Conservation (phyloP, 2,113 vertebrate species). For the Harpagus bidentatus region DNA sequence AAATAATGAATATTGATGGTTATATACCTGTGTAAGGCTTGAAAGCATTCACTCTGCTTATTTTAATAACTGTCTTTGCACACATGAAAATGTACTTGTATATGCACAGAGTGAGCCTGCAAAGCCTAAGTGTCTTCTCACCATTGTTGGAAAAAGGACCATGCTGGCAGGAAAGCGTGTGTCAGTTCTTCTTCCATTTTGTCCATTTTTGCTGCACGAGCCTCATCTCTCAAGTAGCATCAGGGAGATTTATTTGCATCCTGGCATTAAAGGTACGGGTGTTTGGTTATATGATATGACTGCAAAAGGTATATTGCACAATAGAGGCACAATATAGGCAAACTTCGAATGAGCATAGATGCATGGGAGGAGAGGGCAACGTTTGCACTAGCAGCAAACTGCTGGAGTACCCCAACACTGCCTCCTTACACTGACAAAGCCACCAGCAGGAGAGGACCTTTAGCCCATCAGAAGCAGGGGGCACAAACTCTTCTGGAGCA, state of each 20-base stretch:
- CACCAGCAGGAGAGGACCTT: not conserved
- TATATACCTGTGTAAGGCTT: not conserved
- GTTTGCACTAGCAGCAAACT: not conserved
- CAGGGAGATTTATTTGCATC: not conserved
- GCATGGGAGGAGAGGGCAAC: not conserved
- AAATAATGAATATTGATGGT: not conserved
- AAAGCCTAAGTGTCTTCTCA: not conserved
- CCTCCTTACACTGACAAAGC: not conserved
- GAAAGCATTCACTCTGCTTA: not conserved
- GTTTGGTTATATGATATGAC: rapidly evolving
- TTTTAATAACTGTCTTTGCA: not conserved
- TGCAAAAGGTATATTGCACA: not conserved
- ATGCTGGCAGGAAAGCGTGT: not conserved
- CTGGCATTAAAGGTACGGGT: not conserved
- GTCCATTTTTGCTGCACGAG: not conserved
- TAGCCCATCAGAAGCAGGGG: not conserved
- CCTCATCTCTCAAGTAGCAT: not conserved
- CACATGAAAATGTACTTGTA: not conserved
- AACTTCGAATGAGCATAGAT: not conserved
- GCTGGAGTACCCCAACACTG: not conserved
- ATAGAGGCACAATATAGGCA: rapidly evolving
- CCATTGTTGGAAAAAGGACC: not conserved
- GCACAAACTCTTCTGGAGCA: not conserved
- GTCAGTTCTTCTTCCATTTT: not conserved
- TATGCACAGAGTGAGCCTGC: rapidly evolving